Evolutionary conservation across 2,888 invertebrate species (phyloP), one percentile per base, ranked within the genome.

Genomic region (Lomographa bimaculata): DNA sequence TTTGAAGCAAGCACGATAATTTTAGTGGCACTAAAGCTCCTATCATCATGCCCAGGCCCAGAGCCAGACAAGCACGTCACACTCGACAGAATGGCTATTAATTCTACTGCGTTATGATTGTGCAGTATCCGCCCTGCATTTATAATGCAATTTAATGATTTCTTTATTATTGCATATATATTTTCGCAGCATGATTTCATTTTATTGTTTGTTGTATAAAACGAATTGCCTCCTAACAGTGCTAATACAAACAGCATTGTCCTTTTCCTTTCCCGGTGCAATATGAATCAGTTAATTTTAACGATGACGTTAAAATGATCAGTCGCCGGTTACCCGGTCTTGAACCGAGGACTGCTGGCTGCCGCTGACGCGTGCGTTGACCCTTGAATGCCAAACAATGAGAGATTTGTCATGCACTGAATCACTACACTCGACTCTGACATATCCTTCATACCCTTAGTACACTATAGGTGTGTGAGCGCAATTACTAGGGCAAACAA

Each of bases 381-480:
- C 79, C 84, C 74, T 64, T 72, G 60, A 72, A 71, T 79, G 71
- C 69, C 75, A 71, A 61, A 75, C 69, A 73, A 73, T 73, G 58
- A 68, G 60, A 73, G 64, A 68, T 71, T 74, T 76, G 71, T 76
- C 75, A 75, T 73, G 64, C 63, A 64, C 68, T 74, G 70, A 76
- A 71, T 75, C 71, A 70, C 57, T 46, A 56, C 49, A 26, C 37
- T 37, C 48, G 36, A 27, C 37, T 14, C 36, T 34, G 53, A 51
- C 61, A 54, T 63, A 54, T 51, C 58, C n/a, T n/a, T n/a, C n/a
- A n/a, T 52, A 41, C 43, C 49, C 54, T 53, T 47, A 42, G 12
- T 34, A 30, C 29, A 23, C 39, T 40, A 29, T 45, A 42, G 17
- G 17, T 7, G 17, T 26, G 27, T 18, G 19, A 11, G 4, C 19